Conservation (phyloP, 2,888 invertebrate genomes). For the Schrankia costaestrigalis region DNA sequence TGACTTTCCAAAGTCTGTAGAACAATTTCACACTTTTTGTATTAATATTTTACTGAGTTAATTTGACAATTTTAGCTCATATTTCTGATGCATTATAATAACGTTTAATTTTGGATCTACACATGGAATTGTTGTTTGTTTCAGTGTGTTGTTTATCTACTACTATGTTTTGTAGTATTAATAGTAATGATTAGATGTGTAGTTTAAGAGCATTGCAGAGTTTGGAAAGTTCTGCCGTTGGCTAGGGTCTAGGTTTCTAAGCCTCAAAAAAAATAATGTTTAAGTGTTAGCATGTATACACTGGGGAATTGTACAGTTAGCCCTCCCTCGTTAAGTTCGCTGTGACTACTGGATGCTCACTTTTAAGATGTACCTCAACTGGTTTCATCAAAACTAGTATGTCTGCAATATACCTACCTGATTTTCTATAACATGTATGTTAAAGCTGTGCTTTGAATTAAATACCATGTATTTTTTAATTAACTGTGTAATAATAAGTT, state of each 20-base stretch:
- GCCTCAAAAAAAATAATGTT: constrained; percentile 76
- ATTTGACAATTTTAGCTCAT: constrained; percentile 33
- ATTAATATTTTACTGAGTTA: constrained; percentile 29
- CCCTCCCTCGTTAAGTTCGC: constrained; percentile 80
- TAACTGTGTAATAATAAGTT: constrained; percentile 48
- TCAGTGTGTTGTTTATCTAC: constrained; percentile 50
- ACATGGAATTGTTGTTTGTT: constrained; percentile 62
- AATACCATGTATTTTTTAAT: constrained; percentile 50
- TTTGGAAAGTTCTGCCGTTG: constrained; percentile 77
- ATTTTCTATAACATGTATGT: constrained; percentile 44
- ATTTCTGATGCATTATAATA: constrained; percentile 39
- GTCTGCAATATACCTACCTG: constrained; percentile 54
- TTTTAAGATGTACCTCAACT: constrained; percentile 62
- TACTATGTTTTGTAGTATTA: constrained; percentile 53
- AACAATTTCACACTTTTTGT: constrained; percentile 40
- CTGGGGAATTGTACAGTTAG: constrained; percentile 80
- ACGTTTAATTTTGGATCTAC: constrained; percentile 48
- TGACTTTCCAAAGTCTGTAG: constrained; percentile 77
- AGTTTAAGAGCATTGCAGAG: constrained; percentile 61
- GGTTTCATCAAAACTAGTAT: constrained; percentile 73
- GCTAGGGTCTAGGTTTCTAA: constrained; percentile 74
- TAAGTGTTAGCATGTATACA: constrained; percentile 80
- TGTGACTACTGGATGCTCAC: constrained; percentile 77
- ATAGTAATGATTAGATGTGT: constrained; percentile 52
- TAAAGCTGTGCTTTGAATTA: constrained; percentile 69